Base-by-base conservation (phyloP, 2,888 invertebrate genomes). In the Eristalis intricaria region DNA sequence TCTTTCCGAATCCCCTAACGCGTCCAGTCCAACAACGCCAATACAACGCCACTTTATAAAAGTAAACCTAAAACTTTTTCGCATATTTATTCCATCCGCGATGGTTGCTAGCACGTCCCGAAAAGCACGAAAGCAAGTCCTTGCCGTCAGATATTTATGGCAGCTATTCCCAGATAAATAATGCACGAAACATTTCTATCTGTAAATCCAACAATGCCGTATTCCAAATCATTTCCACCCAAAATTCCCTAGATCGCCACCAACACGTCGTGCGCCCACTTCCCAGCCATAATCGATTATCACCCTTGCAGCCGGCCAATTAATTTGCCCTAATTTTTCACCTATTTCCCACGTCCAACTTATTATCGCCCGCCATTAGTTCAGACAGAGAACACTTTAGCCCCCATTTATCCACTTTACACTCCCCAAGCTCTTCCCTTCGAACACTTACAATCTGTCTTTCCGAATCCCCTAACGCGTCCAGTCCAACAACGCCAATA, bases 81-180 rank as follows among this genome's bases (percentile, higher is more conserved):
- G 32, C 65, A 71, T 75, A 76, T 80, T 76, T 80, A 84, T 80
- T 71, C 76, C 80, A 35, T 56, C 58, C 81, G 35, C 35, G 64
- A 64, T 82, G 74, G 77, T 40, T 71, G 74, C 82, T 82, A 83
- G 86, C 80, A 87, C 83, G 68, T 84, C 69, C 76, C 58, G n/a
- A 15, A 10, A 29, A 83, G 56, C 83, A 26, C 29, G 79, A 75
- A 76, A 68, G n/a, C 77, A 71, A 68, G 75, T 83, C 86, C 71
- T 68, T 73, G 83, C 79, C 75, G 83, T 83, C 83, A 76, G 84
- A 87, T 87, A 87, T 87, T 87, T 87, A 87, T 87, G 87, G 84
- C 84, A 80, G 84, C 84, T 76, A 80, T 73, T 76, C 68, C 68
- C 65, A 76, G 79, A 75, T 78, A 86, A 84, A 83, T 82, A 86